A percentile compares a stretch with the other conserved stretches of the same genome.
Conservation (phyloP, 2,888 invertebrate genomes). For the Corythucha ciliata region DNA sequence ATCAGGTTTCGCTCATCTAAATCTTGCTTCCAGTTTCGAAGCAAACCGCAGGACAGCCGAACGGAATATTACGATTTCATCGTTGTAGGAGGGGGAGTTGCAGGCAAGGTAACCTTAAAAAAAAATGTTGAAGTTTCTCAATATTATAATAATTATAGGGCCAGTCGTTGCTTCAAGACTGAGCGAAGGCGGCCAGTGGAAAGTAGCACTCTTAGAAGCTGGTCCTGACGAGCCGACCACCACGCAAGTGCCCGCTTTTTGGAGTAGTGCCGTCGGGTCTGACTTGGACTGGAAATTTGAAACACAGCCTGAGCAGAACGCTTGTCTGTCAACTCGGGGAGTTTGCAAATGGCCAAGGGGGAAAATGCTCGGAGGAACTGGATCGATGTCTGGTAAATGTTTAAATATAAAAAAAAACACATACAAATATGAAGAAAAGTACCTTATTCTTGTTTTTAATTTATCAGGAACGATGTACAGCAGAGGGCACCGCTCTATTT, state of each 20-base stretch:
- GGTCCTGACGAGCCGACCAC: slow-evolving; percentile 44
- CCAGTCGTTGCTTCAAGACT: slow-evolving; percentile 45
- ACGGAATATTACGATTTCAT: slow-evolving; percentile 37
- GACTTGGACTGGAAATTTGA: slow-evolving; percentile 46
- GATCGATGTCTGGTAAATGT: slow-evolving; percentile 33
- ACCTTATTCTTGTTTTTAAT: no score
- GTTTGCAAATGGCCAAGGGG: slow-evolving; percentile 46
- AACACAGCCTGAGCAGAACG: slow-evolving; percentile 43
- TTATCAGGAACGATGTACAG: slow-evolving; percentile 48
- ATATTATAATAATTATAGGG: no score
- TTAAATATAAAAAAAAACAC: no score
- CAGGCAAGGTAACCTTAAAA: no score
- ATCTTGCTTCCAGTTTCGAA: slow-evolving; percentile 36
- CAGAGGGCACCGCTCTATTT: slow-evolving; percentile 56
- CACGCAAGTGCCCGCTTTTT: slow-evolving; percentile 42
- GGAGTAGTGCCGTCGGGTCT: slow-evolving; percentile 39
- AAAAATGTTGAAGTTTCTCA: no score
- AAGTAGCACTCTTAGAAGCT: slow-evolving; percentile 43
- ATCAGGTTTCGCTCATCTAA: slow-evolving; percentile 36
- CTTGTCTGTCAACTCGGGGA: slow-evolving; percentile 39
- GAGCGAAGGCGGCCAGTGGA: slow-evolving; percentile 43
- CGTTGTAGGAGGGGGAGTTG: slow-evolving; percentile 38
- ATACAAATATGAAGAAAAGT: no score
- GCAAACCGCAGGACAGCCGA: slow-evolving; percentile 15
- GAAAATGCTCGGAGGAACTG: slow-evolving; percentile 39